Conservation (phyloP, 2,888 invertebrate genomes). For the Latrodectus elegans region DNA sequence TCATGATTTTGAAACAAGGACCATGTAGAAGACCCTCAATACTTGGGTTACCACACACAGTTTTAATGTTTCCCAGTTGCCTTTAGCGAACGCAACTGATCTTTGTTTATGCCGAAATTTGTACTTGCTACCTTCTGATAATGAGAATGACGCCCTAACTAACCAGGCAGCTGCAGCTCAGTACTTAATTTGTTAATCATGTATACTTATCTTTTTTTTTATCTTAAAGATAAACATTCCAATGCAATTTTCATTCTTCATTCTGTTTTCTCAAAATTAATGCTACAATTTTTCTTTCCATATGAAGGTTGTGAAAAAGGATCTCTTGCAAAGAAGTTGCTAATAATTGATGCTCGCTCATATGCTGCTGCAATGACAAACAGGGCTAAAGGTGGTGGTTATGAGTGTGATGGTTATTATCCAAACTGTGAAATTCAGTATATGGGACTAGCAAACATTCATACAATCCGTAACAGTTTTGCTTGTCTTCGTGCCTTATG, state of each 20-base stretch:
- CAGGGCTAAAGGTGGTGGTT: constrained; percentile 96
- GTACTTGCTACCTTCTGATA: too few relatives aligned
- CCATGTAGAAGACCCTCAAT: too few relatives aligned
- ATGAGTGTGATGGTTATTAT: constrained; percentile 96
- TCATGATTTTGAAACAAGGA: too few relatives aligned
- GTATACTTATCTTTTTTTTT: not conserved
- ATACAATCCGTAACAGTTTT: constrained; percentile 94
- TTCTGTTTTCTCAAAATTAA: not conserved
- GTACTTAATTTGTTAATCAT: not conserved
- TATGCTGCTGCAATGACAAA: constrained; percentile 98
- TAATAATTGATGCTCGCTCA: constrained; percentile 95
- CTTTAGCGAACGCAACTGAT: too few relatives aligned
- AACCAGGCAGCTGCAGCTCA: too few relatives aligned
- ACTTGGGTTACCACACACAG: too few relatives aligned
- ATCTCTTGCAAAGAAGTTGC: constrained; percentile 79
- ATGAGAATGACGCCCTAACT: too few relatives aligned
- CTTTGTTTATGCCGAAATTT: too few relatives aligned
- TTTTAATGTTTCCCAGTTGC: too few relatives aligned
- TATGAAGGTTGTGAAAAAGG: constrained; percentile 19
- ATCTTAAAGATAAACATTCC: not conserved
- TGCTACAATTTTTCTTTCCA: not conserved
- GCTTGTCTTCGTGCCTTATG: constrained; percentile 84
- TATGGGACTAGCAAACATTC: constrained; percentile 98
- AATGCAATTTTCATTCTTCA: not conserved
- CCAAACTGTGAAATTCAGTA: constrained; percentile 95